Base-by-base conservation (phyloP, 2,113 vertebrate genomes). In the Aix galericulata region DNA sequence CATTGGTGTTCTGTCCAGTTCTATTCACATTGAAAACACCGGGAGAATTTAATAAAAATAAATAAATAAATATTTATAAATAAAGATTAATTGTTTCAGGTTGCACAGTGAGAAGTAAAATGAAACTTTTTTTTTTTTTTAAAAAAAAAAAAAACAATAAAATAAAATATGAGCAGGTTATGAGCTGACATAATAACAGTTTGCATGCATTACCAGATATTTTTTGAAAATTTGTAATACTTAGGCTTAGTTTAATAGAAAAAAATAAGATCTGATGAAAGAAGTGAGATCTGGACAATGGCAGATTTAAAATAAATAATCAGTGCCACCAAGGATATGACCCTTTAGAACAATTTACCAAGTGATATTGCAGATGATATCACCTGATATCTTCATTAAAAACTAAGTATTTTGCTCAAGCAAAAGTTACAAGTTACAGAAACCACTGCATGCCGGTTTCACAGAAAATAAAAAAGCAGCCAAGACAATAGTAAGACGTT, bases 381-480 rank as follows among this genome's bases (percentile, higher is more conserved):
- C 3, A 5, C 7, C 23, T 73, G 8, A n/a, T 40, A 40, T 9
- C 32, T 71, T 81, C 7, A 34, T 67, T 68, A 71, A 78, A 56
- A 91, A 48, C 3, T 16, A 60, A 52, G 23, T 44, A 55, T 60
- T 91, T 95, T 68, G 1, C 26, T 74, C 55, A 62, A 63, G 22
- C 2, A 42, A 25, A 48, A 16, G 1, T 29, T 66, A 44, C 8
- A 67, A 64, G 3, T 3, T 68, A n/a, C 13, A 60, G 32, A n/a
- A 84, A 69, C 11, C 58, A 74, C 7, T 0, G 0, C 26, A 36
- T 18, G 17, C 6, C 8, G 66, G 44, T 74, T 87, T 44, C 14
- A 78, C 31, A 14, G 55, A 22, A 26, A 63, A 63, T 11, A 63
- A 81, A 93, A 93, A 38, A 38, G 9, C 7, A 36, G 44, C 6